phyloP scores from a whole-genome alignment of 2,888 invertebrate genomes.

The Cephus runcator region DNA sequence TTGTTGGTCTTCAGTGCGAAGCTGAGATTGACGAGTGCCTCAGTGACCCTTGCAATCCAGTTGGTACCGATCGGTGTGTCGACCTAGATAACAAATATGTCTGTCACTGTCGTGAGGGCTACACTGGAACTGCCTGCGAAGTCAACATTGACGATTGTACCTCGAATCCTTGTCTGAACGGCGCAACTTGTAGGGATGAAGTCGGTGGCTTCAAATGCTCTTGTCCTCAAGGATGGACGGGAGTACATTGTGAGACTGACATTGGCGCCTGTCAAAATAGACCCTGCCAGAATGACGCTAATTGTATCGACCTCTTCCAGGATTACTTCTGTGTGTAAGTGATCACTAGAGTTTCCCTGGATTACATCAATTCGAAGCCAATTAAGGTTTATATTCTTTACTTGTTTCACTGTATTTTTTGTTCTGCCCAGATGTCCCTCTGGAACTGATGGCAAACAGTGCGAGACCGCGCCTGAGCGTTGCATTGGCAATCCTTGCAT shows the following conservation, averaged over 20 bases:
- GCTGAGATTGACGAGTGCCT: conserved; percentile 93
- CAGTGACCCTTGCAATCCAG: conserved; percentile 89
- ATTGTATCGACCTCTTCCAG: conserved; percentile 91
- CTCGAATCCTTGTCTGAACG: conserved; percentile 86
- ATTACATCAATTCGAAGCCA: conserved; percentile 5
- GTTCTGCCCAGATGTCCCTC: conserved; percentile 79
- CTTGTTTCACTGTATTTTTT: conserved; percentile 2
- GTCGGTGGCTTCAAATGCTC: conserved; percentile 85
- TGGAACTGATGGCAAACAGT: conserved; percentile 96
- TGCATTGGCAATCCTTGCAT: conserved; percentile 92
- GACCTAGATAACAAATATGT: conserved; percentile 88
- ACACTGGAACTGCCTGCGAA: conserved; percentile 85
- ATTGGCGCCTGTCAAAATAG: conserved; percentile 86
- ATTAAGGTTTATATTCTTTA: conserved; percentile 22
- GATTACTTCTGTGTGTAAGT: conserved; percentile 92
- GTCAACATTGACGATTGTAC: conserved; percentile 88
- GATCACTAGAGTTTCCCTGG: conserved; percentile 16
- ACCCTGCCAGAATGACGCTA: conserved; percentile 94
- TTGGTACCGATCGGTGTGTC: conserved; percentile 89
- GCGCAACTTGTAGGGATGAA: conserved; percentile 88
- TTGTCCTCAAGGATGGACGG: conserved; percentile 89
- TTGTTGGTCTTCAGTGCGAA: conserved; percentile 91
- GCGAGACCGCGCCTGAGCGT: conserved; percentile 95
- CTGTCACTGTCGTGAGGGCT: conserved; percentile 92
- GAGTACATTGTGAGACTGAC: conserved; percentile 85